Percentiles rank a stretch among this genome's conserved stretches.
These are phyloP conservation scores for Hippolais icterina DNA, from an alignment of 2,113 vertebrate genomes.

Conservation along the genomic window DNA sequence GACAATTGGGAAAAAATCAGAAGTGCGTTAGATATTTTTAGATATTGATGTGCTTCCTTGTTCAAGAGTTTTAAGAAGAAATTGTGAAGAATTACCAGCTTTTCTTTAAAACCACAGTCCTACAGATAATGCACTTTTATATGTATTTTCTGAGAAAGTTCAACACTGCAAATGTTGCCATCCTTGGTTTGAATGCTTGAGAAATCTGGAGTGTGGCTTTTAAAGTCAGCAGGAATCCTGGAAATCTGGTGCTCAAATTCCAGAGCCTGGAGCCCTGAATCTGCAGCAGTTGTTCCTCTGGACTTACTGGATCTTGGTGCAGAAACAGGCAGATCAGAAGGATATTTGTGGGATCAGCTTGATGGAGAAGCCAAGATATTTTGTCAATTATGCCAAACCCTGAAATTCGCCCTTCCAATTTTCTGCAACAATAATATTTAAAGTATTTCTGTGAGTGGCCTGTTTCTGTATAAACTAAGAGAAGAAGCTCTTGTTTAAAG, in stretches of 20 bases:
- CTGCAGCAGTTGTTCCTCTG: not conserved
- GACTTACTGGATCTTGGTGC: not conserved
- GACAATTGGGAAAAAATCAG: not conserved
- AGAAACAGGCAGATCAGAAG: not conserved
- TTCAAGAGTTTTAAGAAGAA: not conserved
- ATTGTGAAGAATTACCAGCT: constrained; percentile 9
- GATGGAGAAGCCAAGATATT: not conserved
- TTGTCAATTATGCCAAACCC: not conserved
- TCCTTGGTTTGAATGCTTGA: not conserved
- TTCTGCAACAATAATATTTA: not conserved
- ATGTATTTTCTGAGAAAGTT: not conserved
- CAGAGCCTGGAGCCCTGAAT: not conserved
- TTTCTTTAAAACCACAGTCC: not conserved
- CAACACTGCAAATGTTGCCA: not conserved
- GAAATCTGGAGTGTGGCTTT: not conserved
- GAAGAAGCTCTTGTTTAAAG: not conserved
- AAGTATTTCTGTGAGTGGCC: not conserved
- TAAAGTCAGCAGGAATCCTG: not conserved
- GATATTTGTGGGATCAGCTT: not conserved
- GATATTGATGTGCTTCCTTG: not conserved
- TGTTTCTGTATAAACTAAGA: not conserved
- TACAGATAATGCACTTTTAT: not conserved
- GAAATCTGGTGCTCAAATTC: not conserved
- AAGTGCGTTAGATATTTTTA: not conserved
- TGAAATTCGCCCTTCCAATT: not conserved